Conservation (phyloP, 1,140 invertebrate species). For the Sogatella furcifera region DNA sequence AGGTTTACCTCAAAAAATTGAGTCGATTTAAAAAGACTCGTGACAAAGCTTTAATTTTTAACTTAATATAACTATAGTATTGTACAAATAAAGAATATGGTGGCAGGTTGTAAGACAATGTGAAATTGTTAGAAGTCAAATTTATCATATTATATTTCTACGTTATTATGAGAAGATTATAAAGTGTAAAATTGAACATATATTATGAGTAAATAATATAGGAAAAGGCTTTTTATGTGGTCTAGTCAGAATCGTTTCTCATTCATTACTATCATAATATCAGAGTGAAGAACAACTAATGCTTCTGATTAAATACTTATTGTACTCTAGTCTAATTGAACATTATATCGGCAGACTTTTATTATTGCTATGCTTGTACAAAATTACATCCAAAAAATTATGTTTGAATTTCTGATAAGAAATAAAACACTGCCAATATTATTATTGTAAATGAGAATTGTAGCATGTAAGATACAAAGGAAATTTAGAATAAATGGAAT, state of each 20-base stretch:
- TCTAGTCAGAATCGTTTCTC: not conserved
- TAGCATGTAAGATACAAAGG: too few relatives aligned
- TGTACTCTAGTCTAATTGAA: not conserved
- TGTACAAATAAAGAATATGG: constrained; percentile 16
- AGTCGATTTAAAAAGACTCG: constrained; percentile 17
- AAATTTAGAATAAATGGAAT: too few relatives aligned
- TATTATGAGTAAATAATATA: constrained; percentile 14
- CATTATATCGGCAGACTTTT: not conserved
- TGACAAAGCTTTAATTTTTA: constrained; percentile 23
- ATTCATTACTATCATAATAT: not conserved
- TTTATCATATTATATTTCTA: constrained; percentile 22
- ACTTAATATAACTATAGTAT: constrained; percentile 10
- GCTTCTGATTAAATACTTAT: not conserved
- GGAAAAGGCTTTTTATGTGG: constrained; percentile 14
- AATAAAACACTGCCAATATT: constrained; percentile 11
- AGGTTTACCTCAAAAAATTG: constrained; percentile 16
- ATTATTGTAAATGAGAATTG: not conserved
- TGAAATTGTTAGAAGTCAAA: constrained; percentile 19
- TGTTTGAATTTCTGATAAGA: not conserved
- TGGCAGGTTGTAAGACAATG: constrained; percentile 20
- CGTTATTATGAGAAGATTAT: constrained; percentile 6
- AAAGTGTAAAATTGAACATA: constrained; percentile 15
- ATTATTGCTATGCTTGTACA: not conserved
- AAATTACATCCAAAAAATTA: not conserved
- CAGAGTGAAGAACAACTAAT: not conserved